phyloP scores from a whole-genome alignment of 2,113 vertebrate genomes.

The Alouatta palliata region DNA sequence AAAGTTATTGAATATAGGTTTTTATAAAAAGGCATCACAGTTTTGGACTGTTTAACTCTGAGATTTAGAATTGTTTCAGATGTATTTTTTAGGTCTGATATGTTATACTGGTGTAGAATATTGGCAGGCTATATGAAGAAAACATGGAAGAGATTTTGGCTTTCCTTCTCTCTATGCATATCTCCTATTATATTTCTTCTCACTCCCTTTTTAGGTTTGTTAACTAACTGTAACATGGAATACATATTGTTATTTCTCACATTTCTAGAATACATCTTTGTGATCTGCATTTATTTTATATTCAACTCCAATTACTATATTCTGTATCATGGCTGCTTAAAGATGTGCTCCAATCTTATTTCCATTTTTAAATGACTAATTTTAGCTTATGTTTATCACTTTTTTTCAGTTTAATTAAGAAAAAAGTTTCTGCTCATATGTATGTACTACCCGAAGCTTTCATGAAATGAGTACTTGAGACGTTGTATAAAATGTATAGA shows the following conservation, averaged over 20 bases:
- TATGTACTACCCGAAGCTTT: neutral
- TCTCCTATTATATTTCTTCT: neutral
- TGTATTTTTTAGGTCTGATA: slow-evolving; percentile 3
- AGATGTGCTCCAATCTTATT: slow-evolving; percentile 15
- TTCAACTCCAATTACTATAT: neutral
- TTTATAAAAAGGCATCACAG: slow-evolving; percentile 1
- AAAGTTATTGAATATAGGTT: neutral
- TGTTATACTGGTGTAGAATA: neutral
- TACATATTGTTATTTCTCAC: neutral
- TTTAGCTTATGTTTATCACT: slow-evolving; percentile 12
- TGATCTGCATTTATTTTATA: neutral
- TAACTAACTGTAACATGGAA: neutral
- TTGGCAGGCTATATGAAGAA: neutral
- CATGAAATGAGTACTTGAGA: neutral
- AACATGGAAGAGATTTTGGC: neutral
- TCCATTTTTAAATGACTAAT: neutral
- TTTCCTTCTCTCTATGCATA: neutral
- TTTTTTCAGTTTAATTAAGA: slow-evolving; percentile 15
- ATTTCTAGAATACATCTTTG: neutral
- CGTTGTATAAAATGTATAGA: neutral
- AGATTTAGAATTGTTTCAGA: slow-evolving; percentile 34
- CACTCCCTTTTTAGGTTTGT: neutral
- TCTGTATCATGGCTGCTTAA: neutral
- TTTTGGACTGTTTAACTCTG: neutral
- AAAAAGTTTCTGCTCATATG: neutral